Evolutionary conservation across 2,113 vertebrate species (phyloP).

Genomic region (Syngnathus scovelli): DNA sequence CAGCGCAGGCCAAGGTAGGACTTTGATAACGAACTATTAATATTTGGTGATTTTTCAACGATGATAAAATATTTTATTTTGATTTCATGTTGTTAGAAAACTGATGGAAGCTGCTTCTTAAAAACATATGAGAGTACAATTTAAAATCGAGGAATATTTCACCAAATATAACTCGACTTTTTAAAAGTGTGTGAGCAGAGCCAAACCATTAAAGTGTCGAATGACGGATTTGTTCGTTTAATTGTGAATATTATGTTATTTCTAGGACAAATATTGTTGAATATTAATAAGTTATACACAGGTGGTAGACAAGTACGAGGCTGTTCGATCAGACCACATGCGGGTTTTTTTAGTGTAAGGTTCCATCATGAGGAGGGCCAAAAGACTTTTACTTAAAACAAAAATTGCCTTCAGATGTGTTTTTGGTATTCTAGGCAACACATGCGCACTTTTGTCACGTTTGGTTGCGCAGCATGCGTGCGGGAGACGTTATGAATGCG

Average conservation of each 20-base stretch:
- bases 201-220: neutral
- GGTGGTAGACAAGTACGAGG: neutral
- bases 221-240: neutral
- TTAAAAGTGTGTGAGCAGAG: neutral
- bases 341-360: neutral
- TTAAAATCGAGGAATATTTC: neutral
- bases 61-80: neutral
- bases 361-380: too few species aligned
- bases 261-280: neutral
- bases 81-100: neutral
- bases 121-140: neutral
- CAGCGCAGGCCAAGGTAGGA: constrained; percentile 73
- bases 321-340: neutral
- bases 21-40: neutral
- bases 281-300: neutral
- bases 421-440: neutral
- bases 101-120: neutral
- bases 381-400: neutral
- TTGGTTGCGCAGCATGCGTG: constrained; percentile 23
- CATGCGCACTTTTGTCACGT: neutral
- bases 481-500: constrained; percentile 72
- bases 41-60: neutral
- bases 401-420: neutral
- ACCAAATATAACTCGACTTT: neutral
- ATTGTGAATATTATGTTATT: neutral